Conservation (phyloP, 2,113 vertebrate species). For the Cheirogaleus medius region DNA sequence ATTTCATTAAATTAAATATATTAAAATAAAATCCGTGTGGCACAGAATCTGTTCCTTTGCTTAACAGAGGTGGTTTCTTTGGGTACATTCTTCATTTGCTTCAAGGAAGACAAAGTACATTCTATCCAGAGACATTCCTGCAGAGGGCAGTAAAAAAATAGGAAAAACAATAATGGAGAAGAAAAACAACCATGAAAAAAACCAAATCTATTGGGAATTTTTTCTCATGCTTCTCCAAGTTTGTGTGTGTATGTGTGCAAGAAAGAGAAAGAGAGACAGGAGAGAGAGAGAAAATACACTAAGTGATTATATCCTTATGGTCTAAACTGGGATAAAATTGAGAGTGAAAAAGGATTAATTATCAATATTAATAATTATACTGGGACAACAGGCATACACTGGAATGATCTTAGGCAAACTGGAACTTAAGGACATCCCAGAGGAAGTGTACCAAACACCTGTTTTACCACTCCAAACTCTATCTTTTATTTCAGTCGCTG, state of each 20-base stretch:
- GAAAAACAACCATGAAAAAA: not conserved
- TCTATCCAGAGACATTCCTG: not conserved
- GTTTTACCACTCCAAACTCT: not conserved
- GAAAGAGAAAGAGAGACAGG: not conserved
- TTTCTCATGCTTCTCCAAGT: not conserved
- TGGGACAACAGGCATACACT: not conserved
- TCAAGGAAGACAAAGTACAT: not conserved
- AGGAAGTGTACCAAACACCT: not conserved
- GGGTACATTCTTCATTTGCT: not conserved
- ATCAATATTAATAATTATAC: not conserved
- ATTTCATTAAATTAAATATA: slow-evolving; percentile 71
- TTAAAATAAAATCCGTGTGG: slow-evolving; percentile 74
- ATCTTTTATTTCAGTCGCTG: not conserved
- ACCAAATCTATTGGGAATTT: not conserved
- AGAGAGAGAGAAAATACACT: no score
- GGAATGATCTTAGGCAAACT: not conserved
- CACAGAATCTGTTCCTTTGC: not conserved
- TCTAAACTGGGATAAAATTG: not conserved
- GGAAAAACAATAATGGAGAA: not conserved
- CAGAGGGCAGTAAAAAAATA: not conserved
- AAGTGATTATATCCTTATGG: not conserved
- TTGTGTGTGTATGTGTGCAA: not conserved
- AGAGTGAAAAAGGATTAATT: not conserved
- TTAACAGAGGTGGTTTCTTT: not conserved
- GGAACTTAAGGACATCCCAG: not conserved